Conservation (phyloP, 2,888 invertebrate species). For the Yponomeuta plumbellus region DNA sequence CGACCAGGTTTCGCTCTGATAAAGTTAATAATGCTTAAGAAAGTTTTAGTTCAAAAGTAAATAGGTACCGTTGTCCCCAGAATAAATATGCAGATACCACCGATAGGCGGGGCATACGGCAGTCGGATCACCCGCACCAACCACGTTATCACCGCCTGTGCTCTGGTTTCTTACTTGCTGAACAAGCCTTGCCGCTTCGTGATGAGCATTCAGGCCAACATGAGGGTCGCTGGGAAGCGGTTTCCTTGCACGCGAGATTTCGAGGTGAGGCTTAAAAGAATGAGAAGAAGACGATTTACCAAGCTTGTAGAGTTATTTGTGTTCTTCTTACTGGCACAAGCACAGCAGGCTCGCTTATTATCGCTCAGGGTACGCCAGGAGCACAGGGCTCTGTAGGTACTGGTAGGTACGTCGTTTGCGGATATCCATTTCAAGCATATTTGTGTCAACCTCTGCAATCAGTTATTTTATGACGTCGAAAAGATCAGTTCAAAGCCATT, state of each 20-base stretch:
- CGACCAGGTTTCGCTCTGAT: no score
- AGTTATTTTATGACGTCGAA: no score
- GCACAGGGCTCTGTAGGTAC: background rate
- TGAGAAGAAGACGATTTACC: background rate
- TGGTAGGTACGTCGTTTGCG: background rate
- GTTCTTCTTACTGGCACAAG: background rate
- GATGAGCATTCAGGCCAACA: slow-evolving; percentile 82
- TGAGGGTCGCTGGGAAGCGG: slow-evolving; percentile 82
- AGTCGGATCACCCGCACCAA: slow-evolving; percentile 79
- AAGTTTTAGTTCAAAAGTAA: no score
- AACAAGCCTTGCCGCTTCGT: slow-evolving; percentile 83
- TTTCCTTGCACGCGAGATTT: slow-evolving; percentile 78
- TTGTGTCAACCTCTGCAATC: no score
- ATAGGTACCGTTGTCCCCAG: slow-evolving; percentile 27
- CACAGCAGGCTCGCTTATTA: background rate
- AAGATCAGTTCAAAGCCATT: no score
- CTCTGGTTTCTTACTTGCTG: slow-evolving; percentile 80
- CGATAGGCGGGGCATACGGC: slow-evolving; percentile 83
- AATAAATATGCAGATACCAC: slow-evolving; percentile 43
- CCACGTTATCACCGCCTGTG: slow-evolving; percentile 79
- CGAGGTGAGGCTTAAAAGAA: slow-evolving; percentile 61
- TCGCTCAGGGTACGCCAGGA: background rate
- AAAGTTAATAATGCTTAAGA: no score
- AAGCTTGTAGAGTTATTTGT: background rate
- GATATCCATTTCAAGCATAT: no score